Evolutionary conservation across 2,113 vertebrate species (phyloP).

Genomic region (Gasterosteus aculeatus): DNA sequence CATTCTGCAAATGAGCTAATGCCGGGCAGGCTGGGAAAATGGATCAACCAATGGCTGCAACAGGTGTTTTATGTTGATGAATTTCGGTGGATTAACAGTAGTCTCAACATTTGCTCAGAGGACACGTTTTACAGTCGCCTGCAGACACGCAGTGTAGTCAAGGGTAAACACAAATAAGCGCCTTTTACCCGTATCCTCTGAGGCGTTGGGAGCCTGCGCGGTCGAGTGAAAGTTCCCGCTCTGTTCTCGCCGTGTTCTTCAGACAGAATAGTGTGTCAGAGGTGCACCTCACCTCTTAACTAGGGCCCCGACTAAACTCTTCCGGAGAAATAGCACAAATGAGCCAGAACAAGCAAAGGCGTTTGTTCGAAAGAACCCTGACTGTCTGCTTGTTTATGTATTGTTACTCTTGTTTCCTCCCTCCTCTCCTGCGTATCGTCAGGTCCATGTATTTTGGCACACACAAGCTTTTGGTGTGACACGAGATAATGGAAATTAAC

Average conservation of each 20-base stretch:
- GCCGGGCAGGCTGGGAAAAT: slow-evolving; percentile 36
- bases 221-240: not conserved
- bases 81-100: slow-evolving; percentile 25
- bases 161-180: slow-evolving; percentile 10
- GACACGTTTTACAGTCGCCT: slow-evolving; percentile 30
- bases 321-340: not conserved
- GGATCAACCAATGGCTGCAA: slow-evolving; percentile 38
- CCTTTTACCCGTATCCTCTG: not conserved
- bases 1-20: slow-evolving; percentile 56
- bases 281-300: not conserved
- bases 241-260: not conserved
- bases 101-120: slow-evolving; percentile 38
- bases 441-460: not conserved
- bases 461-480: not conserved
- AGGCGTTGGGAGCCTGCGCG: not conserved
- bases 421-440: not conserved
- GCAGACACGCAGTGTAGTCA: slow-evolving; percentile 18
- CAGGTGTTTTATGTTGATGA: slow-evolving; percentile 47
- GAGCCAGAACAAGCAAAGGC: slow-evolving; percentile 5
- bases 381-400: slow-evolving; percentile 9
- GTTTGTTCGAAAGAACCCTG: not conserved
- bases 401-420: not conserved
- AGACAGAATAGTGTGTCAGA: not conserved
- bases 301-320: not conserved
- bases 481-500: not conserved